A percentile compares a stretch with the other conserved stretches of the same genome.
phyloP scores from a whole-genome alignment of 2,888 invertebrate species.

The Lepidocyrtinus sp. region DNA sequence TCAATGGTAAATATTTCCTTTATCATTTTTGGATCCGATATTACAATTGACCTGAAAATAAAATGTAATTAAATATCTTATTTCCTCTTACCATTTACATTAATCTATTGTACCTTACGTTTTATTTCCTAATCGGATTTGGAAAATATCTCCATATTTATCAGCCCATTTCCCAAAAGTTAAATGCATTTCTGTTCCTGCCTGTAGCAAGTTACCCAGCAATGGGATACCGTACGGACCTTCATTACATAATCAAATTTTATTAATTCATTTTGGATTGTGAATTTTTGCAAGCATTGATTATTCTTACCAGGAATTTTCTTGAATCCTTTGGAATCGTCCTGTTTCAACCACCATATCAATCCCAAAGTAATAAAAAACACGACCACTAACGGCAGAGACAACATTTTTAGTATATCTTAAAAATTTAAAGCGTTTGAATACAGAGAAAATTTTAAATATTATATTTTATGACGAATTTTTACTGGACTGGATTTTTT shows the following conservation, averaged over 20 bases:
- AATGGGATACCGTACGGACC: constrained; percentile 47
- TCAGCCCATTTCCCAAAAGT: constrained; percentile 50
- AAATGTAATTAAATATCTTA: no score
- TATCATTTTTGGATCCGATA: constrained; percentile 1
- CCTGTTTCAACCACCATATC: constrained; percentile 37
- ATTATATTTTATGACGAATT: background rate
- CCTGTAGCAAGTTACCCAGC: constrained; percentile 45
- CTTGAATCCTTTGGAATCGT: constrained; percentile 2
- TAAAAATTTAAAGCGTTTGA: background rate
- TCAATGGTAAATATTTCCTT: constrained; percentile 4
- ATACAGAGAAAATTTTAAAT: background rate
- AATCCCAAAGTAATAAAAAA: constrained; percentile 20
- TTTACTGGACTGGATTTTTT: no score
- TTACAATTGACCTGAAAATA: background rate
- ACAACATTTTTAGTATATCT: constrained; percentile 18
- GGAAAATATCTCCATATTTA: constrained; percentile 51
- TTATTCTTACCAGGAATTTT: background rate
- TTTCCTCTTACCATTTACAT: no score
- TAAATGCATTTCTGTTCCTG: constrained; percentile 33
- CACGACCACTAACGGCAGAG: constrained; percentile 16
- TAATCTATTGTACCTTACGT: no score
- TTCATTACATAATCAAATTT: constrained; percentile 14
- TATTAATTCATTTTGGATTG: background rate
- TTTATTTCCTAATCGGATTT: constrained; percentile 32
- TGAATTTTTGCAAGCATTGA: background rate